These are phyloP conservation scores for Glyptemys insculpta DNA, from an alignment of 2,797 vertebrate species.

Conservation along the genomic window DNA sequence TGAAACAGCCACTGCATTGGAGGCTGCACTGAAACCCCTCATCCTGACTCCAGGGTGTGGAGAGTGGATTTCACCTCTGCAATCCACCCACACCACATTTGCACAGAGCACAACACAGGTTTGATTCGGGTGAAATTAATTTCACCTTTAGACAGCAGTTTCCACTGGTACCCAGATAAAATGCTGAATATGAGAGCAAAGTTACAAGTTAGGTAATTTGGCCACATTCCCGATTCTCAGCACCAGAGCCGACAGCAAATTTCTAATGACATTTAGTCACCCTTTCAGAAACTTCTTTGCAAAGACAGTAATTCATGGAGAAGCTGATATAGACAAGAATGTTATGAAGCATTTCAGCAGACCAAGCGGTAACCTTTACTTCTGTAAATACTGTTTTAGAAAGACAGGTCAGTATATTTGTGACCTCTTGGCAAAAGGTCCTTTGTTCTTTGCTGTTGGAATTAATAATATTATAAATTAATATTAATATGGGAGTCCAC, in stretches of 20 bases:
- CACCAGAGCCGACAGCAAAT: neutral
- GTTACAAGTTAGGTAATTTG: neutral
- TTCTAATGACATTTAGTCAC: neutral
- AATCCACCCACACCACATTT: neutral
- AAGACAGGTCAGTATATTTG: neutral
- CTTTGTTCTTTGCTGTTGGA: too few relatives aligned
- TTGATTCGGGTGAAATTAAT: neutral
- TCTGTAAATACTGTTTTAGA: neutral
- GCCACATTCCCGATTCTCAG: neutral
- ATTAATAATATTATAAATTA: too few relatives aligned
- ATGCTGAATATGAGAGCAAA: constrained; percentile 10
- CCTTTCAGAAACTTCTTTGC: constrained; percentile 2
- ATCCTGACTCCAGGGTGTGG: accelerated
- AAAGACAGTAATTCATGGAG: neutral
- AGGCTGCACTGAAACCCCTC: neutral
- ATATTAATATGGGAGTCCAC: too few relatives aligned
- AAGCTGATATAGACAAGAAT: neutral
- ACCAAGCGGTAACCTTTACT: neutral
- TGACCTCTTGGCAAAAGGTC: too few relatives aligned
- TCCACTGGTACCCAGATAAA: neutral
- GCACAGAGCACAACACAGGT: neutral
- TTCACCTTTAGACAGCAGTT: neutral
- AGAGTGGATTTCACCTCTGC: neutral
- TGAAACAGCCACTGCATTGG: neutral
- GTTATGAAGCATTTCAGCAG: neutral